Conservation (phyloP, 2,797 vertebrate species). For the Acanthornis magna region DNA sequence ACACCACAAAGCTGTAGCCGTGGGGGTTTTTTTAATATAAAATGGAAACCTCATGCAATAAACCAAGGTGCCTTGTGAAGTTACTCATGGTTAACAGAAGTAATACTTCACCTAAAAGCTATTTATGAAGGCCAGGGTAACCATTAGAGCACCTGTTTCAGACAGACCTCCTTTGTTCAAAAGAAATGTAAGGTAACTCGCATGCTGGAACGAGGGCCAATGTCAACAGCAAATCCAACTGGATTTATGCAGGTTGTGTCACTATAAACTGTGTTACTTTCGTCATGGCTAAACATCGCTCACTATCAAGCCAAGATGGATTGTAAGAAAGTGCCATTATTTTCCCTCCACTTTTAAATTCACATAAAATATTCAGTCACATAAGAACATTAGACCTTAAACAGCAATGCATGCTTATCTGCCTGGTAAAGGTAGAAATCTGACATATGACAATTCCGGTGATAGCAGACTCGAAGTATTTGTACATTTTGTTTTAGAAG, state of each 20-base stretch:
- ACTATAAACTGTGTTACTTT: not conserved
- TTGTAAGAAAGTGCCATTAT: not conserved
- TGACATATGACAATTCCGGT: not conserved
- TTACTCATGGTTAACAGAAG: not conserved
- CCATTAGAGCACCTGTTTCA: conserved; percentile 43
- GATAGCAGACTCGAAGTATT: not conserved
- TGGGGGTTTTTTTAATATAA: not conserved
- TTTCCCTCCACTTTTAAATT: not conserved
- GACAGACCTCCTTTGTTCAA: conserved; percentile 54
- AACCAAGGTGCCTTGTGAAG: not conserved
- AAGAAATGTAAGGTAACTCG: conserved; percentile 17
- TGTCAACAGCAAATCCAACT: conserved; percentile 36
- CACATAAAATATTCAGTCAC: not conserved
- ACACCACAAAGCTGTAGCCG: not conserved
- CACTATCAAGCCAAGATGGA: not conserved
- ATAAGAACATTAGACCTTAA: not conserved
- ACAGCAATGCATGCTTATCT: not conserved
- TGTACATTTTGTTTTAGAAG: not conserved
- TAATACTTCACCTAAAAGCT: conserved; percentile 42
- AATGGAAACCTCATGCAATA: not conserved
- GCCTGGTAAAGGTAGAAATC: not conserved
- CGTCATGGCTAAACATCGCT: not conserved
- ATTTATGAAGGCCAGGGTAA: not conserved
- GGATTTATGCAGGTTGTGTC: conserved; percentile 3
- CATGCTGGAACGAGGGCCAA: not conserved